phyloP scores from a whole-genome alignment of 2,888 invertebrate genomes.

The Phorcus lineatus region DNA sequence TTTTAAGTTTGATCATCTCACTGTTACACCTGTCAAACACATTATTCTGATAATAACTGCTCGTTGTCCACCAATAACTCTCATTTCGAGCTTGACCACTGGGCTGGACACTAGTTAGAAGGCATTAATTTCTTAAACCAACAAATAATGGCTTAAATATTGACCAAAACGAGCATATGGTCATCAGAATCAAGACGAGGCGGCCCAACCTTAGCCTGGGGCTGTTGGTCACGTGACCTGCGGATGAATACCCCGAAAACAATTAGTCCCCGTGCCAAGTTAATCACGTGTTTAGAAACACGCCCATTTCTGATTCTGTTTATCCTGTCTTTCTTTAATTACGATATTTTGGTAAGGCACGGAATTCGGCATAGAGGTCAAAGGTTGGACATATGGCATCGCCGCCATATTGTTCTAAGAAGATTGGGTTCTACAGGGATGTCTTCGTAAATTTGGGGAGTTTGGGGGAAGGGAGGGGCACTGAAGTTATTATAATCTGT shows the following conservation, averaged over 20 bases:
- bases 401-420: constrained; percentile 17
- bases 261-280: background rate
- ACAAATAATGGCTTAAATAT: constrained; percentile 11
- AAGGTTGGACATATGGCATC: constrained; percentile 6
- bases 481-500: background rate
- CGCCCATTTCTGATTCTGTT: background rate
- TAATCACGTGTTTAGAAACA: background rate
- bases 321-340: constrained; percentile 8
- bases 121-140: constrained; percentile 14
- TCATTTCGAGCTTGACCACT: background rate
- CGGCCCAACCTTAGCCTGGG: background rate
- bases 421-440: background rate
- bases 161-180: constrained; percentile 19
- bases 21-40: background rate
- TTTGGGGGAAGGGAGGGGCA: background rate
- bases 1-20: background rate
- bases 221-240: background rate
- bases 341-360: constrained; percentile 21
- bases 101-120: background rate
- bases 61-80: background rate
- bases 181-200: background rate
- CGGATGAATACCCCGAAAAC: background rate
- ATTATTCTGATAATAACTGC: background rate
- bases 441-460: background rate
- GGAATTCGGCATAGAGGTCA: background rate